Base-by-base conservation (phyloP, 2,113 vertebrate genomes). In the Takifugu bimaculatus region DNA sequence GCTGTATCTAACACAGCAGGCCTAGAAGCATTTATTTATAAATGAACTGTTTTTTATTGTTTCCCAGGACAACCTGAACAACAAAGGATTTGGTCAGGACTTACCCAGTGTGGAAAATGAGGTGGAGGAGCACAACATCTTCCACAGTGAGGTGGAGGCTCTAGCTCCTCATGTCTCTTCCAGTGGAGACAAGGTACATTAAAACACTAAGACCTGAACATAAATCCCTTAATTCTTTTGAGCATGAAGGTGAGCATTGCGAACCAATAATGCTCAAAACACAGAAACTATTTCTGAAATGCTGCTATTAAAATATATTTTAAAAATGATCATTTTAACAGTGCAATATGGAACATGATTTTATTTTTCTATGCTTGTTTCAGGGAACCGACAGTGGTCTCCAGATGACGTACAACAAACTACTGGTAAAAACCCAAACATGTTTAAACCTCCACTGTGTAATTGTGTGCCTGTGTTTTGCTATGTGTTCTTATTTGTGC, bases 81-180 rank as follows among this genome's bases (percentile, higher is more conserved):
- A 84, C 84, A 93, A 94, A 72, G 84, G 90, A 70, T 98, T 95
- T 0, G 96, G 93, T 39, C 93, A 94, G 0, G 96, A 99, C 75
- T 85, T 99, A 63, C 94, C 93, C 0, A 84, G 92, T 11, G 91
- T 99, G 67, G 97, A 96, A 67, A 91, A 90, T 13, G 94, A 98
- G 63, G 92, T 98, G 49, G 96, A 96, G 56, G 93, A 96, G 27
- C 97, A 99, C 90, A 98, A 96, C 82, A 94, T 98, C 85, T 96
- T 98, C 78, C 94, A 97, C 83, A 98, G 96, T 0, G 96, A 99
- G 82, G 94, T 98, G 82, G 96, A 97, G 90, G 95, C 96, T 56
- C 90, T 98, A 1, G 94, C 94, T 58, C 93, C 94, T 0, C 94
- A 95, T 68, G 86, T 99, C 54, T 65, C 83, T 70, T 85, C 92